These are phyloP conservation scores for Euglossa dilemma DNA, from an alignment of 1,140 invertebrate species.

Conservation along the genomic window DNA sequence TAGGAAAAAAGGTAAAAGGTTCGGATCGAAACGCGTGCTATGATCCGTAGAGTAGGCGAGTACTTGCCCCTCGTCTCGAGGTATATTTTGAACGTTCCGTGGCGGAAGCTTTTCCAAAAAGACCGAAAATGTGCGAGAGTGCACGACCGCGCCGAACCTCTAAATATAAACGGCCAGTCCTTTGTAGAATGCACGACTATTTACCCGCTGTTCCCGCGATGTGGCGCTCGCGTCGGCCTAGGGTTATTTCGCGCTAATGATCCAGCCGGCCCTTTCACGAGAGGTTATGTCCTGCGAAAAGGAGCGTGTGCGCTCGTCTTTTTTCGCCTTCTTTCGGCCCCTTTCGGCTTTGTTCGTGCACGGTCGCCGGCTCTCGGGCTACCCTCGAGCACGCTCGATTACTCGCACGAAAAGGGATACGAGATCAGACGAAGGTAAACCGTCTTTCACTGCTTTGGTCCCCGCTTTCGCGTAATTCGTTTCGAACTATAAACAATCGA, in stretches of 20 bases:
- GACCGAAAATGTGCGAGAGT: slow-evolving; percentile 73
- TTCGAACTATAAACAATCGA: slow-evolving; percentile 10
- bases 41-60: slow-evolving; percentile 1
- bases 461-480: background rate
- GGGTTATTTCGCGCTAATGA: slow-evolving; percentile 47
- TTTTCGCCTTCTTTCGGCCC: background rate
- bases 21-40: background rate
- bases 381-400: background rate
- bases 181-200: slow-evolving; percentile 71
- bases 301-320: background rate
- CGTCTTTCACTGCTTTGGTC: background rate
- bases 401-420: background rate
- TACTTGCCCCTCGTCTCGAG: slow-evolving; percentile 1
- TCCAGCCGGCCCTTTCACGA: background rate
- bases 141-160: slow-evolving; percentile 75
- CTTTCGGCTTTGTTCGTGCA: no score
- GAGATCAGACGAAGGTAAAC: background rate
- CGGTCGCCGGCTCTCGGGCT: no score
- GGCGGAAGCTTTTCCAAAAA: slow-evolving; percentile 77
- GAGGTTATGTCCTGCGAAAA: background rate
- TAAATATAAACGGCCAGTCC: slow-evolving; percentile 76
- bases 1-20: no score
- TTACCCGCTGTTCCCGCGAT: slow-evolving; percentile 53
- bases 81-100: slow-evolving; percentile 63
- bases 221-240: slow-evolving; percentile 11